Evolutionary conservation across 2,113 vertebrate species (phyloP), one percentile per base, ranked within the genome.

Genomic region (Phaethon lepturus): DNA sequence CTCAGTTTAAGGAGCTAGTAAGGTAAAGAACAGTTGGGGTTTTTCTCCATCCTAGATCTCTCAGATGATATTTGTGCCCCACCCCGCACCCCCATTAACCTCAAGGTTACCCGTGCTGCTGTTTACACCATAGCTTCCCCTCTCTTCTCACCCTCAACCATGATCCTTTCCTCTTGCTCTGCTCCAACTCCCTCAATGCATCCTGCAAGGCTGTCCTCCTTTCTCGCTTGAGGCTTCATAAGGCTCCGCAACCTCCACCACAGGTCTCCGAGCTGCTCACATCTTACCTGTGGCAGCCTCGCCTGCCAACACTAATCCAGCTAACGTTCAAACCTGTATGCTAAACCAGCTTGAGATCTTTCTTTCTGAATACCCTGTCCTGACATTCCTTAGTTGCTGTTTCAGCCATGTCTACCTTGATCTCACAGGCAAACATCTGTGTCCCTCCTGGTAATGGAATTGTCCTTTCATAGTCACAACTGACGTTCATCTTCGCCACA

Each of bases 221-320:
- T 58, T 14, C 33, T 13, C 81, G 63, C 26, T 44, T 0, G 3
- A 50, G 63, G 23, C 58, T 31, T 26, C 4, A 0, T 2, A 6
- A 52, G 14, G 35, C 11, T 33, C 62, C 9, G 2, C 45, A 45
- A 4, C 29, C 64, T 62, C 56, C 60, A 44, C 20, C 68, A 16
- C 45, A n/a, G 58, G 23, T 24, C 31, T 26, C 63, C 22, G 29
- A 15, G 24, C 42, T 0, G 0, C 53, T 35, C 40, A 1, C 0
- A 0, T 13, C 55, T 11, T 5, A 24, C 74, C 68, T n/a, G 38
- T 4, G 38, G 28, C 63, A 64, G 68, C 40, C 55, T 42, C 55
- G 6, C 59, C n/a, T 18, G 16, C 13, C 26, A 22, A 28, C 53
- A 15, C 15, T 22, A 19, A 60, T 1, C 49, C 59, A 56, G 11